phyloP scores from a whole-genome alignment of 1,140 invertebrate species.

The Luehdorfia chinensis region DNA sequence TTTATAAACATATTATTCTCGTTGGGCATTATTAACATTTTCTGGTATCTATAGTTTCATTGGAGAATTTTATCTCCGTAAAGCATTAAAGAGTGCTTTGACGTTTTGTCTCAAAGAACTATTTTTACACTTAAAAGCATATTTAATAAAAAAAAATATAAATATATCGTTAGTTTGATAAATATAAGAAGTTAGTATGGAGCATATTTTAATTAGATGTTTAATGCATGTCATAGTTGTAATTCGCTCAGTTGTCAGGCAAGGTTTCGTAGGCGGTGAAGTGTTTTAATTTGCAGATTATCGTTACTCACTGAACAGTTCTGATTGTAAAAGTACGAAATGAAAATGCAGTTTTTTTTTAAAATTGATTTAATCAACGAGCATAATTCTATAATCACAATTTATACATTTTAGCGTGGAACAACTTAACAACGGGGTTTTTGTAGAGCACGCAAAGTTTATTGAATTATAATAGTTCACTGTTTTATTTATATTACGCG shows the following conservation, averaged over 20 bases:
- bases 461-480: no score
- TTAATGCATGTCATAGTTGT: slow-evolving; percentile 71
- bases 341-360: not conserved
- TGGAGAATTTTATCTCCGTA: slow-evolving; percentile 32
- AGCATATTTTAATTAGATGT: slow-evolving; percentile 72
- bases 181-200: slow-evolving; percentile 62
- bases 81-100: slow-evolving; percentile 50
- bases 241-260: slow-evolving; percentile 46
- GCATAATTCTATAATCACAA: slow-evolving; percentile 32
- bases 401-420: no score
- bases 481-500: no score
- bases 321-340: no score
- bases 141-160: slow-evolving; percentile 57
- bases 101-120: slow-evolving; percentile 63
- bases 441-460: no score
- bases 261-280: slow-evolving; percentile 34
- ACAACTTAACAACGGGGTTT: no score
- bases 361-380: not conserved
- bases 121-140: slow-evolving; percentile 71
- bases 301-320: slow-evolving; percentile 45
- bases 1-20: slow-evolving; percentile 24
- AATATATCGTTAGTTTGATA: slow-evolving; percentile 71
- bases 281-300: slow-evolving; percentile 48
- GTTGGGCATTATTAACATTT: slow-evolving; percentile 59
- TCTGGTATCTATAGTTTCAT: slow-evolving; percentile 36